Base-by-base conservation (phyloP, 2,888 invertebrate genomes). In the Alitta virens region DNA sequence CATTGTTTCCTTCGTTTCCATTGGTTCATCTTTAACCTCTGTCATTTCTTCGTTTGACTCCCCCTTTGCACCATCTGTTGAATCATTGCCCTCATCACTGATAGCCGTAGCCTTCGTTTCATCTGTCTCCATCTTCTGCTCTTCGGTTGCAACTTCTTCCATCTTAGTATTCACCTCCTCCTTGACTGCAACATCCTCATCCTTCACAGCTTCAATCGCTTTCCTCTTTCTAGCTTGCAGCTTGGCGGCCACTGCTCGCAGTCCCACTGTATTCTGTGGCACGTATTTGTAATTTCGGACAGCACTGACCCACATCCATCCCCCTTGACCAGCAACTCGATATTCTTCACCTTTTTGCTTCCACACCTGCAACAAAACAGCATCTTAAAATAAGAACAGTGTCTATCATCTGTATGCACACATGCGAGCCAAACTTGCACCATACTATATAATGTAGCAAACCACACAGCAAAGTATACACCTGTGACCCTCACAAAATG, bases 321-420 rank as follows among this genome's bases (percentile, higher is more conserved):
- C 98, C 89, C 96, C 95, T 12, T 79, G 79, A 0, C 97, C 97
- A 76, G 94, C 94, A 50, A 98, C 89, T 68, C 99, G 87, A 80
- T 97, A 99, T 75, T 98, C 97, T 83, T 99, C 99, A 0, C 98
- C 98, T 83, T 94, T 96, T 84, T 96, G 94, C 81, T 97, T 97
- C 92, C 94, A 81, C n/a, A 81, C 78, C 81, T 81, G 65, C n/a
- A n/a, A n/a, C n/a, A n/a, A n/a, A n/a, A n/a, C n/a, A n/a, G n/a
- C n/a, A n/a, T n/a, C n/a, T n/a, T n/a, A n/a, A n/a, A n/a, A n/a
- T n/a, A n/a, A n/a, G n/a, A n/a, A n/a, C n/a, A n/a, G n/a, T n/a
- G n/a, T n/a, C n/a, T n/a, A n/a, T n/a, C n/a, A n/a, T n/a, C n/a
- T n/a, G n/a, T n/a, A n/a, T n/a, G n/a, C n/a, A n/a, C n/a, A n/a